Evolutionary conservation across 2,113 vertebrate genomes (phyloP), one percentile per base, ranked within the genome.

Genomic region (Caranx melampygus): DNA sequence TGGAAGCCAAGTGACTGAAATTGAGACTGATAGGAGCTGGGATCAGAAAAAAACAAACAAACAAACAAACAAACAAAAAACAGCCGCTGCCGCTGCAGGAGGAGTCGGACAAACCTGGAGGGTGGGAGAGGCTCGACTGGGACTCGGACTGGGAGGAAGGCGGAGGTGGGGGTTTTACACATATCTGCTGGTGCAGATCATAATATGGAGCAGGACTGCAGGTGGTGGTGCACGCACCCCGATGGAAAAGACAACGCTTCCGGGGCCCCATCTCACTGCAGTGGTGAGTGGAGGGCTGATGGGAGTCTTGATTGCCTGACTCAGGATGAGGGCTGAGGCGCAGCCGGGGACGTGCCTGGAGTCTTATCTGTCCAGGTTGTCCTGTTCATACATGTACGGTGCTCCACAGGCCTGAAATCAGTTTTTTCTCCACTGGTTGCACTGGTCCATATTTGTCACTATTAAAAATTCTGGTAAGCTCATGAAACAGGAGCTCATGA

Each of bases 271-370:
- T 40, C 60, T 59, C 15, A 42, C 14, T 14, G 64, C 49, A 51
- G 33, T 37, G 40, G 20, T 0, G 12, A 21, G 66, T n/a, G 31
- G 6, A n/a, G 15, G 45, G 13, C 51, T 60, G 84, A 90, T 89
- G 76, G 60, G 57, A 83, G 44, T 42, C 37, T 9, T 6, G 89
- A 92, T 91, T 82, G 74, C 52, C 42, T 21, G 62, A 34, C 7
- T 33, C 49, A 33, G 42, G 71, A 85, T 86, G 78, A 58, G 78
- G 89, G 77, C 14, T 0, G 3, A 44, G 42, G 62, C 12, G 11
- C 2, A 7, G 5, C 6, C 47, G 7, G 40, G 35, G 57, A 62
- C 37, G 21, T 18, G 72, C 34, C 21, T 68, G 2, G 10, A 54
- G 78, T 83, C 44, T 77, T 88, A 91, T 89, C 83, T 16, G 8